Evolutionary conservation across 1,140 invertebrate genomes (phyloP).

Genomic region (Brachionus plicatilis): DNA sequence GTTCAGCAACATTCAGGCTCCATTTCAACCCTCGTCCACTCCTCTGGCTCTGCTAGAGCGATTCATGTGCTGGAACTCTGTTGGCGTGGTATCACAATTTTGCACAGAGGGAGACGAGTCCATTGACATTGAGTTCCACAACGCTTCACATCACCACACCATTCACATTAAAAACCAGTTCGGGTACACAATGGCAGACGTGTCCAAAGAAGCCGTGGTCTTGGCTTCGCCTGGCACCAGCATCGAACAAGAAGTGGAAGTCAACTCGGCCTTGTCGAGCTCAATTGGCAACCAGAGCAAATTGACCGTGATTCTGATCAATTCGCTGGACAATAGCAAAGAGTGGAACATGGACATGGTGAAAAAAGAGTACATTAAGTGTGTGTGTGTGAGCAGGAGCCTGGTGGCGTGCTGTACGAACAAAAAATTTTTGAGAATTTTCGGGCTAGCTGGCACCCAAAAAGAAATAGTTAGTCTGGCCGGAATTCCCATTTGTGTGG

Average conservation of each 20-base stretch:
- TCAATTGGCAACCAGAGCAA: slow-evolving; percentile 57
- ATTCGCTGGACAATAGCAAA: slow-evolving; percentile 71
- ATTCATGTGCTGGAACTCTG: slow-evolving; percentile 64
- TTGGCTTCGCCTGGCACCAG: slow-evolving; percentile 66
- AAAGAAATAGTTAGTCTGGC: slow-evolving; percentile 68
- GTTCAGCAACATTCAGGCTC: slow-evolving; percentile 60
- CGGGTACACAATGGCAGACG: slow-evolving; percentile 70
- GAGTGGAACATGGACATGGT: slow-evolving; percentile 77
- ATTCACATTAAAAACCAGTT: slow-evolving; percentile 76
- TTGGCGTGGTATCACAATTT: slow-evolving; percentile 55
- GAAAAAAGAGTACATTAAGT: slow-evolving; percentile 65
- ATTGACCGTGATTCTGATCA: slow-evolving; percentile 68
- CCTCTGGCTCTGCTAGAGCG: slow-evolving; percentile 73
- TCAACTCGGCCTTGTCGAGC: not conserved
- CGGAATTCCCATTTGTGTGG: slow-evolving; percentile 67
- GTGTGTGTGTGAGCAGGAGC: slow-evolving; percentile 55
- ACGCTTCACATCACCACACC: slow-evolving; percentile 77
- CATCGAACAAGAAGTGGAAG: slow-evolving; percentile 26
- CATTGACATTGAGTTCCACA: slow-evolving; percentile 92
- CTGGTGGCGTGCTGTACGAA: slow-evolving; percentile 74
- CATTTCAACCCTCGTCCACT: slow-evolving; percentile 85
- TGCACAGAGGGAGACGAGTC: slow-evolving; percentile 55
- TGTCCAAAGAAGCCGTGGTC: slow-evolving; percentile 71
- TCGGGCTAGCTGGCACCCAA: slow-evolving; percentile 76
- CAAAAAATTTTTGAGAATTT: slow-evolving; percentile 69